Evolutionary conservation across 2,113 vertebrate species (phyloP), one percentile per base, ranked within the genome.

Genomic region (Fukomys damarensis): DNA sequence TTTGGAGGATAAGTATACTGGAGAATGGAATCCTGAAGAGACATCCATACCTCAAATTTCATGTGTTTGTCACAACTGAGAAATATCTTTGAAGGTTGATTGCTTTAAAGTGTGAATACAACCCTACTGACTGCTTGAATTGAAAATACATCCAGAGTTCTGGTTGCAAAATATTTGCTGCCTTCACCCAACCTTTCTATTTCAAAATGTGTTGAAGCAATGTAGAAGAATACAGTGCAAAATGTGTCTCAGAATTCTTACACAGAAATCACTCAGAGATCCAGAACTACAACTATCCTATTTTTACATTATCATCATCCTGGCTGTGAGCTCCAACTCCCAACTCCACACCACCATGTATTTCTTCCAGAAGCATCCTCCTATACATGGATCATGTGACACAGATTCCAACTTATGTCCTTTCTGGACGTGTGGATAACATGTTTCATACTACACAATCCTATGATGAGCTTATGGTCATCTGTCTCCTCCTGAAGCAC

Each of bases 271-370:
- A n/a, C 66, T 68, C 35, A 19, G 66, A 68, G 32, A 16, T 11
- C 98, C 99, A 97, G 49, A 97, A 65, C 22, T 72, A 38, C 38
- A 72, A 9, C 46, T 49, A 9, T 1, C 20, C 38, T 72, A 9
- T 49, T 49, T n/a, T 49, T 49, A 49, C 5, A n/a, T 68, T 22
- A 22, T 41, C 70, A 32, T 26, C 20, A 32, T 32, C 46, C 9
- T 49, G 46, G 46, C 46, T 49, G 46, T 49, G 5, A 49, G 46
- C 46, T 49, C 46, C 9, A 9, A 49, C 46, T 49, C 9, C 46
- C 46, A 49, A 5, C 46, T 49, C 46, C 46, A 49, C 46, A 49
- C 46, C 46, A 5, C 46, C 46, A 49, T 49, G 46, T 49, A 49
- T 9, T 49, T 49, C 9, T 49, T 49, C 61, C 28, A 43, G 35